Percentiles rank a stretch among this genome's conserved stretches.
Evolutionary conservation across 1,140 invertebrate species (phyloP).

Genomic region (Drosophila lacertosa): DNA sequence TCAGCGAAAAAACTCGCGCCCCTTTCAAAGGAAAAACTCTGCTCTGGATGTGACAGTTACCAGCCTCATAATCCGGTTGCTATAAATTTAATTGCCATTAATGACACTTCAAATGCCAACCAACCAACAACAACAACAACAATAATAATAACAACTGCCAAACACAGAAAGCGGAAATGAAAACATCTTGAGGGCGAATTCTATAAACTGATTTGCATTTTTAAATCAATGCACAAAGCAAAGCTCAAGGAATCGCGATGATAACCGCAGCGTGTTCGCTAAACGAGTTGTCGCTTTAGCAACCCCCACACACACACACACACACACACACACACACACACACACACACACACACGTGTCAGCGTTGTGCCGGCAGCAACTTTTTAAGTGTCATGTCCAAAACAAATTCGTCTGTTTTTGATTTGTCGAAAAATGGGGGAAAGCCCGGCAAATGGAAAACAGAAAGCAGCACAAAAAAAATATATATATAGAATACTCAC

Average conservation of each 20-base stretch:
- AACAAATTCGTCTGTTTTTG: conserved; percentile 83
- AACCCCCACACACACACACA: conserved; percentile 39
- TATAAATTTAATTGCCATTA: conserved; percentile 82
- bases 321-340: conserved; percentile 24
- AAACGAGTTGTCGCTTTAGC: conserved; percentile 32
- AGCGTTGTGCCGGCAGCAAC: conserved; percentile 58
- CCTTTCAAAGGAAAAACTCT: neutral
- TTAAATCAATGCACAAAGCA: conserved; percentile 75
- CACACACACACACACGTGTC: conserved; percentile 59
- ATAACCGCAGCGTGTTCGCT: conserved; percentile 6
- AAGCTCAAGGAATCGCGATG: conserved; percentile 41
- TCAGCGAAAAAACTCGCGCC: neutral
- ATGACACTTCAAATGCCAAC: conserved; percentile 66
- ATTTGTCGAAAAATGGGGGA: conserved; percentile 73
- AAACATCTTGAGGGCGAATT: conserved; percentile 74
- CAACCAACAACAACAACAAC: conserved; percentile 9
- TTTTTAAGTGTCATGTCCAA: conserved; percentile 82
- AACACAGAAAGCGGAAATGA: conserved; percentile 64
- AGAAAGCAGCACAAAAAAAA: conserved; percentile 25
- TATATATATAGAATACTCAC: conserved; percentile 9
- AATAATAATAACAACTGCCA: conserved; percentile 35
- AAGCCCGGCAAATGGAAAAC: conserved; percentile 16
- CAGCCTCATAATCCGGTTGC: conserved; percentile 72
- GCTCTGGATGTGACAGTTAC: conserved; percentile 69
- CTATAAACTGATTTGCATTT: conserved; percentile 75